Evolutionary conservation across 2,797 vertebrate species (phyloP), one percentile per base, ranked within the genome.

Genomic region (Parotocinclus haroldoi): DNA sequence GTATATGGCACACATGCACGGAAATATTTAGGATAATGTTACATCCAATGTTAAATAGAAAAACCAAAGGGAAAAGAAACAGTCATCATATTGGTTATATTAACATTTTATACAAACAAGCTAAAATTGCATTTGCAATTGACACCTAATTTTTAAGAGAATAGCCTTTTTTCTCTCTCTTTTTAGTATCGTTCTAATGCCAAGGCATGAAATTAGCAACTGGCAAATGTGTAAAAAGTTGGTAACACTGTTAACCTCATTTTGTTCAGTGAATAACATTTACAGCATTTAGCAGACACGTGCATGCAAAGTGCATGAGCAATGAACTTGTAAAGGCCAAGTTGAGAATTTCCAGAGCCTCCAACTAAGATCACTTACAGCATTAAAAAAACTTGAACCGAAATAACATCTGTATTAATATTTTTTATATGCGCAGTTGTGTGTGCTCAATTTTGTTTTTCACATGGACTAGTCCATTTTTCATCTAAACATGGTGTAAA

Each of bases 181-280:
- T 66, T 36, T 27, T 17, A 19, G 42, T 71, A 19, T 62, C 55
- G 59, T 72, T 40, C 7, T 70, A 7, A 69, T 16, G n/a, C 55
- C 48, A 50, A 9, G 48, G 11, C 40, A 9, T 44, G 40, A 50
- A 16, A 16, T 9, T 50, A n/a, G 9, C 11, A 46, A 11, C 45
- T n/a, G n/a, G 11, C n/a, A 46, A 46, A 46, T 11, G n/a, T 16
- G 48, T n/a, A 4, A 9, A 7, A 27, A 27, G 48, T 16, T 50
- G 48, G 48, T 14, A 50, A 50, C 11, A 1, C 3, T 46, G 12
- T 46, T 11, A 13, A 11, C 12, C 12, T 2, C 5, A 27, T 27
- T 27, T 27, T 27, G 27, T 5, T 27, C 27, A 27, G 27, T 2
- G 27, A 27, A 27, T 2, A 27, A 27, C 27, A 27, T 27, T n/a